Base-by-base conservation (phyloP, 2,888 invertebrate genomes). In the Parnassius apollo region DNA sequence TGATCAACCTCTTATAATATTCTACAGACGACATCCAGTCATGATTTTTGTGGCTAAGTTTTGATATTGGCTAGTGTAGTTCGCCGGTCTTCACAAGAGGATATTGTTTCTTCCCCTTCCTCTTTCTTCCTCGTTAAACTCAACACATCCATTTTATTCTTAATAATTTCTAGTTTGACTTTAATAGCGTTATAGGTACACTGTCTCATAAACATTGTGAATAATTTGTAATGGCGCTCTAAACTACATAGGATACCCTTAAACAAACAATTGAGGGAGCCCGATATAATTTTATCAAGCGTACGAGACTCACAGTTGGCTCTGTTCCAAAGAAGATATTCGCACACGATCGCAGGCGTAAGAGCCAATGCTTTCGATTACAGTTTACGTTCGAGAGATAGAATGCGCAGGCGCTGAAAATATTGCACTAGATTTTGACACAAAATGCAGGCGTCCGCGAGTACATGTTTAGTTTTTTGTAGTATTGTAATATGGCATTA, bases 381-480 rank as follows among this genome's bases (percentile, higher is more conserved):
- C 61, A 49, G 48, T 59, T 44, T 45, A 54, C 13, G 42, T 42
- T 22, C 59, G 25, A 25, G 25, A 25, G 62, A 44, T 22, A 44
- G 54, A 58, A 49, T 62, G 58, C 58, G 62, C 56, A 51, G 50
- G 61, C 57, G 62, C 58, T 18, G 53, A 58, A 62, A 62, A 58
- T 58, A 52, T 57, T 61, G 51, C 57, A 48, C 44, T 42, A n/a
- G 42, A 9, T 18, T 49, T 9, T 49, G 48, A 13, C 44, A 58
- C 18, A 50, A 54, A 49, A 9, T 22, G 44, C 1, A 25, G 42
- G 1, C n/a, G n/a, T 25, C 8, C 22, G 35, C 42, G 18, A 18
- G 9, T 51, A 51, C 46, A 46, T 46, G 4, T 46, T 12, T 11
- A 2, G 46, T 12, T 46, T 46, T 12, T 46, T 11, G 12, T n/a